A percentile compares a stretch with the other conserved stretches of the same genome.
Evolutionary conservation across 2,113 vertebrate species (phyloP).

Genomic region (Pampusana beccarii): DNA sequence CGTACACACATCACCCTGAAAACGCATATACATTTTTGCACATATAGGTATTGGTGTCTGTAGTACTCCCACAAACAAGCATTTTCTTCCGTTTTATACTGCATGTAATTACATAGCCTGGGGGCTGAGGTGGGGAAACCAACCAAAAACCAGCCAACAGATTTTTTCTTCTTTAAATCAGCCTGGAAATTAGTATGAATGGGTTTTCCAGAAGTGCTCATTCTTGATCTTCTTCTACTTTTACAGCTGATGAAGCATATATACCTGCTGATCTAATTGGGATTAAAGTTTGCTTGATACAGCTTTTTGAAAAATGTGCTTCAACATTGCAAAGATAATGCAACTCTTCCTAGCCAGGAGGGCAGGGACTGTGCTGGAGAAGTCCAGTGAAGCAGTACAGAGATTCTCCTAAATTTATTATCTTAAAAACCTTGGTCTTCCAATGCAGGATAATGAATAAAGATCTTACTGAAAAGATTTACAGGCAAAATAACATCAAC

Average conservation of each 20-base stretch:
- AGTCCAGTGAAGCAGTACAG: not conserved
- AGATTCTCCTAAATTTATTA: not conserved
- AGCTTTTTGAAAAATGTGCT: not conserved
- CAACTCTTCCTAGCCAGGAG: not conserved
- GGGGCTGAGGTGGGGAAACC: accelerated
- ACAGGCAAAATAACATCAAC: not conserved
- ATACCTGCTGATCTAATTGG: not conserved
- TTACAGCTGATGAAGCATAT: not conserved
- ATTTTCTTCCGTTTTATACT: not conserved
- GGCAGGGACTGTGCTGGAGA: not conserved
- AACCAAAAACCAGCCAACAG: not conserved
- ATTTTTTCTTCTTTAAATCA: not conserved
- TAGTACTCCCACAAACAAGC: not conserved
- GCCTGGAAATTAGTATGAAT: not conserved
- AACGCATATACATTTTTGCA: not conserved
- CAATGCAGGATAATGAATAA: not conserved
- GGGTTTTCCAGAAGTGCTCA: accelerated
- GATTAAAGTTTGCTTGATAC: not conserved
- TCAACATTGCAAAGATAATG: not conserved
- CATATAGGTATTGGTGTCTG: not conserved
- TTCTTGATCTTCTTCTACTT: not conserved
- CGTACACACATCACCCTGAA: not conserved
- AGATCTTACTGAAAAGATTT: not conserved
- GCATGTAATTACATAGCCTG: not conserved
- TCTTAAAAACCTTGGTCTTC: not conserved